A percentile compares a stretch with the other conserved stretches of the same genome.
These are phyloP conservation scores for Orchesella flavescens DNA, from an alignment of 2,888 invertebrate species.

Conservation along the genomic window DNA sequence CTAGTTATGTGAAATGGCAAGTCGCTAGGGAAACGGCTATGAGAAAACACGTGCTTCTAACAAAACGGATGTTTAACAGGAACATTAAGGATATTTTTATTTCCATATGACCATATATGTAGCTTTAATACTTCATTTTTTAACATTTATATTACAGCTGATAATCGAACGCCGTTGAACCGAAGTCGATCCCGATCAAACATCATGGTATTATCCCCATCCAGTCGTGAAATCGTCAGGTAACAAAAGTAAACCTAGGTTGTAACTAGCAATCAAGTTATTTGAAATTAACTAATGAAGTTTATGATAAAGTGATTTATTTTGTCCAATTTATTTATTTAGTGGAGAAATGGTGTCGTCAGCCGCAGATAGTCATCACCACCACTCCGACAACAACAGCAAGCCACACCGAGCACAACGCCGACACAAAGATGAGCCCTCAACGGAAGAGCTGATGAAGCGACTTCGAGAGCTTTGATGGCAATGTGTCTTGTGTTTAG, in stretches of 20 bases:
- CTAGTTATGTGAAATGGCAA: too few relatives aligned
- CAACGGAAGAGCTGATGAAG: slow-evolving; percentile 29
- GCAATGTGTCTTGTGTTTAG: neutral
- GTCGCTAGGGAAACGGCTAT: too few relatives aligned
- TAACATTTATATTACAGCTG: slow-evolving; percentile 78
- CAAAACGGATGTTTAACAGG: too few relatives aligned
- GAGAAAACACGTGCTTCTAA: too few relatives aligned
- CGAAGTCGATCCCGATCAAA: slow-evolving; percentile 90
- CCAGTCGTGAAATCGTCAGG: slow-evolving; percentile 65
- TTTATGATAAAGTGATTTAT: slow-evolving; percentile 1
- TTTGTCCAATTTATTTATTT: neutral
- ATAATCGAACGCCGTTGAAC: slow-evolving; percentile 91
- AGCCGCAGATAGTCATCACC: slow-evolving; percentile 17
- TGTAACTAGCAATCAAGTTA: neutral
- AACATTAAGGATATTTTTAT: too few relatives aligned
- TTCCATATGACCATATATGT: too few relatives aligned
- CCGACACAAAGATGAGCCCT: slow-evolving; percentile 17
- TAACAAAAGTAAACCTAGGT: slow-evolving; percentile 10
- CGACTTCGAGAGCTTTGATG: slow-evolving; percentile 49
- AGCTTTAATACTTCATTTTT: neutral
- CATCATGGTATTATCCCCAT: slow-evolving; percentile 76
- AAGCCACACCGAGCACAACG: neutral
- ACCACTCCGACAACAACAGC: slow-evolving; percentile 2
- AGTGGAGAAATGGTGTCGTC: slow-evolving; percentile 18
- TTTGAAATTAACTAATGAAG: neutral